Percentiles rank a stretch among this genome's conserved stretches.
Evolutionary conservation across 2,113 vertebrate genomes (phyloP).

Genomic region (Podocnemis expansa): DNA sequence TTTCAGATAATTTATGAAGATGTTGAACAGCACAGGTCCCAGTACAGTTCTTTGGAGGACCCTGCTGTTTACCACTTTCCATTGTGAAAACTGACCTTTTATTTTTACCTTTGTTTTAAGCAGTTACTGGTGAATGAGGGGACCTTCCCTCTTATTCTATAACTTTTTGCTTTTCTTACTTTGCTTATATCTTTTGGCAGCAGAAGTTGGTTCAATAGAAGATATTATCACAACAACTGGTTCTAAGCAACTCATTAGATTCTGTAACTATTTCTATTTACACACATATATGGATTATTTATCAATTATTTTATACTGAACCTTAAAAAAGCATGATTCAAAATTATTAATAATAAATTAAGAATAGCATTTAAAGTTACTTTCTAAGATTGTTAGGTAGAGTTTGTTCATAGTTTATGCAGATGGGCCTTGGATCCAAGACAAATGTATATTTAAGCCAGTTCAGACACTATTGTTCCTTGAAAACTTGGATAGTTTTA

Average conservation of each 20-base stretch:
- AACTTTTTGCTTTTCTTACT: not conserved
- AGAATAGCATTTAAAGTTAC: not conserved
- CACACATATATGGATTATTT: not conserved
- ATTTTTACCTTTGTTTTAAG: not conserved
- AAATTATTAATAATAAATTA: not conserved
- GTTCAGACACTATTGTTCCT: conserved; percentile 43
- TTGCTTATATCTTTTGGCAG: not conserved
- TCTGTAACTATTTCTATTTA: too few species aligned
- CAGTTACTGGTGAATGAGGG: not conserved
- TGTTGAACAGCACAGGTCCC: not conserved
- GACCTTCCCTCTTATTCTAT: not conserved
- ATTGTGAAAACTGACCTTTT: not conserved
- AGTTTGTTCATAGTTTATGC: conserved; percentile 56
- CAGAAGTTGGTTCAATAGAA: not conserved
- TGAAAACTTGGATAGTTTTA: conserved; percentile 24
- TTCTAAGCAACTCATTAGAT: too few species aligned
- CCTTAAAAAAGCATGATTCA: not conserved
- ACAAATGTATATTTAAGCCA: conserved; percentile 62
- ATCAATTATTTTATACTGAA: not conserved
- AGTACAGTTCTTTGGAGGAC: not conserved
- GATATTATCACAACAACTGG: not conserved
- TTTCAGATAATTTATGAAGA: not conserved
- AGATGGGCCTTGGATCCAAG: conserved; percentile 48
- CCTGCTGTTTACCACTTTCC: not conserved
- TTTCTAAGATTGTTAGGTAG: not conserved